phyloP scores from a whole-genome alignment of 2,888 invertebrate genomes.

The Siphlonurus alternatus region DNA sequence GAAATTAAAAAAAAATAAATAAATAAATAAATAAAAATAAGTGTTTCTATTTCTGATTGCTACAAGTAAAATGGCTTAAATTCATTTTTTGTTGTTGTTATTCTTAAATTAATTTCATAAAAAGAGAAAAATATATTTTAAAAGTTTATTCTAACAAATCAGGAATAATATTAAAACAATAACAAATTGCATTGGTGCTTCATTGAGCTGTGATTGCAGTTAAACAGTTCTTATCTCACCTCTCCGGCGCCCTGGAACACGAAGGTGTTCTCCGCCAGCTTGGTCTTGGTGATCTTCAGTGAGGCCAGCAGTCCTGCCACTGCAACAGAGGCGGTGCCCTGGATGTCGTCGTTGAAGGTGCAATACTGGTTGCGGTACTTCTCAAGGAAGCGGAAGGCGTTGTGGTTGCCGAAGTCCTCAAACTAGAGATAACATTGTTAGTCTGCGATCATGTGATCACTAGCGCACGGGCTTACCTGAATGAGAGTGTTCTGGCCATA shows the following conservation, averaged over 20 bases:
- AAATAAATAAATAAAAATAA: too few relatives aligned
- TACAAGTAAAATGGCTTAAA: too few relatives aligned
- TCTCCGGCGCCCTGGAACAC: slow-evolving; percentile 82
- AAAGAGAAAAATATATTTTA: too few relatives aligned
- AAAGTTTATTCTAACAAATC: too few relatives aligned
- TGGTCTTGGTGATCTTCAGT: slow-evolving; percentile 63
- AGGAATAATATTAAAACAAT: too few relatives aligned
- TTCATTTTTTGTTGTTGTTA: too few relatives aligned
- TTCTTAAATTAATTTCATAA: too few relatives aligned
- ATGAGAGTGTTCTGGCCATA: slow-evolving; percentile 75
- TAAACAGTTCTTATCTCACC: too few relatives aligned
- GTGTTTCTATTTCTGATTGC: too few relatives aligned
- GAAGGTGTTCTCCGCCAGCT: slow-evolving; percentile 66
- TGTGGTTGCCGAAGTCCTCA: slow-evolving; percentile 96
- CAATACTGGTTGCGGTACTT: slow-evolving; percentile 81
- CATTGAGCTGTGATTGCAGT: too few relatives aligned
- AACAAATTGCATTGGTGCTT: too few relatives aligned
- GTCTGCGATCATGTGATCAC: not conserved
- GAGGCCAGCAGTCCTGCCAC: slow-evolving; percentile 86
- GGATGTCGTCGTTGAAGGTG: slow-evolving; percentile 98
- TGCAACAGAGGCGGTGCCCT: slow-evolving; percentile 92
- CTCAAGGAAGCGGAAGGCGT: slow-evolving; percentile 84
- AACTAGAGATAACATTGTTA: slow-evolving; percentile 42
- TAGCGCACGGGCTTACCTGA: slow-evolving; percentile 26
- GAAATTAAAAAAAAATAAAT: too few relatives aligned